Evolutionary conservation across 2,888 invertebrate genomes (phyloP).

Genomic region (Chelonus formosanus): DNA sequence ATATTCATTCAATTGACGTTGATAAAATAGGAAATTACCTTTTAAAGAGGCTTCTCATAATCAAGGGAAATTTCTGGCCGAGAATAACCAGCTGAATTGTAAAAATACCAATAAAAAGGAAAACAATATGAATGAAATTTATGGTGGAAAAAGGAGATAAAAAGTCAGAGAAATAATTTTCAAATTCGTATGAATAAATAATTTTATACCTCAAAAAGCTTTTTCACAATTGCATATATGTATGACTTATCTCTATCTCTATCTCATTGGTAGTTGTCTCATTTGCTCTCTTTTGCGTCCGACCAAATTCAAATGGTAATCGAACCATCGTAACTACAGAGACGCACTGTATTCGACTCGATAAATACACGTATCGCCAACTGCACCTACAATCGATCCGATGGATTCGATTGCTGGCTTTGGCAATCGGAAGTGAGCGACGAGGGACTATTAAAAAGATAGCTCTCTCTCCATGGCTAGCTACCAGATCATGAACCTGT

Average conservation of each 20-base stretch:
- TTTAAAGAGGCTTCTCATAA: not conserved
- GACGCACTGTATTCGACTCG: conserved; percentile 10
- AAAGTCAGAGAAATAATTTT: too few species aligned
- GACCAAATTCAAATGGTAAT: too few species aligned
- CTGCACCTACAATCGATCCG: conserved; percentile 21
- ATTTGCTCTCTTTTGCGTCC: too few species aligned
- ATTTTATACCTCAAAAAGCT: not conserved
- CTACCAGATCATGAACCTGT: conserved; percentile 1
- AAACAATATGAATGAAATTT: too few species aligned
- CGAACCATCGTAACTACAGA: conserved; percentile 2
- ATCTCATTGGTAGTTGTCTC: not conserved
- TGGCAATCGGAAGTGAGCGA: conserved; percentile 29
- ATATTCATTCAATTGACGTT: too few species aligned
- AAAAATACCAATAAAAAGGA: too few species aligned
- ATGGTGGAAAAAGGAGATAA: too few species aligned
- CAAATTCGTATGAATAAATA: too few species aligned
- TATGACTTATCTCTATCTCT: not conserved
- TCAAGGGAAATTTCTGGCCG: too few species aligned
- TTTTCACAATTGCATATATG: conserved; percentile 7
- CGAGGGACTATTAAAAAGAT: conserved; percentile 38
- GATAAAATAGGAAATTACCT: not conserved
- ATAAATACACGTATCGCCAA: conserved; percentile 19
- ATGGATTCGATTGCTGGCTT: conserved; percentile 29
- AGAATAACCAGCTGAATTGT: too few species aligned
- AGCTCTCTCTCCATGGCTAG: conserved; percentile 21